Evolutionary conservation across 1,140 invertebrate species (phyloP), one percentile per base, ranked within the genome.

Genomic region (Pseudoatta argentina): DNA sequence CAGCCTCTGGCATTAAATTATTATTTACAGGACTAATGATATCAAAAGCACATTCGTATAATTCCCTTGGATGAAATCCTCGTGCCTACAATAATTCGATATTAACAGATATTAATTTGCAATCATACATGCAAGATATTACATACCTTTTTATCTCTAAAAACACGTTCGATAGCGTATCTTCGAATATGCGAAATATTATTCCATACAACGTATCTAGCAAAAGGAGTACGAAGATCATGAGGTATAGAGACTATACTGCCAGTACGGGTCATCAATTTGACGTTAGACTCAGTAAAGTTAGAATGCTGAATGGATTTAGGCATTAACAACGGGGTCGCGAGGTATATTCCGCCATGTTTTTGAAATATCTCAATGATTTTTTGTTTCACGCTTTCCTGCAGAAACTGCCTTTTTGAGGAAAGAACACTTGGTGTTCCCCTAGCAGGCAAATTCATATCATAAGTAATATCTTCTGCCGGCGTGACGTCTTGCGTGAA

Each of bases 31-130:
- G 96, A 24, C 97, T 97, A 14, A 99, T 97, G 87, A 99, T 98
- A 94, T 99, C 99, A 95, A 99, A 99, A 3, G 98, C 98, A 95
- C 98, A 99, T 94, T 99, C 98, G 83, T 97, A 97, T 7, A 98
- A 96, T 95, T 99, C 98, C 88, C 97, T 96, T 0, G 98, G 98
- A 95, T 99, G 98, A 91, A 98, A 97, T 10, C 98, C 98, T 90
- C 96, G 96, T 59, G 92, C 92, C 94, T 95, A 55, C 0, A 87
- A 85, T 48, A 71, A 53, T 85, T 63, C 10, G 10, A 53, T 18
- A 18, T 34, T 0, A 53, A 48, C 8, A 16, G 7, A 71, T 51
- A 72, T 27, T 24, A 51, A 21, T 27, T 48, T 10, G 24, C 48
- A 30, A 34, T 27, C 24, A 44, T 44, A 44, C 8, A 44, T 44